These are phyloP conservation scores for Eutolmus rufibarbis DNA, from an alignment of 2,888 invertebrate genomes.

Conservation along the genomic window DNA sequence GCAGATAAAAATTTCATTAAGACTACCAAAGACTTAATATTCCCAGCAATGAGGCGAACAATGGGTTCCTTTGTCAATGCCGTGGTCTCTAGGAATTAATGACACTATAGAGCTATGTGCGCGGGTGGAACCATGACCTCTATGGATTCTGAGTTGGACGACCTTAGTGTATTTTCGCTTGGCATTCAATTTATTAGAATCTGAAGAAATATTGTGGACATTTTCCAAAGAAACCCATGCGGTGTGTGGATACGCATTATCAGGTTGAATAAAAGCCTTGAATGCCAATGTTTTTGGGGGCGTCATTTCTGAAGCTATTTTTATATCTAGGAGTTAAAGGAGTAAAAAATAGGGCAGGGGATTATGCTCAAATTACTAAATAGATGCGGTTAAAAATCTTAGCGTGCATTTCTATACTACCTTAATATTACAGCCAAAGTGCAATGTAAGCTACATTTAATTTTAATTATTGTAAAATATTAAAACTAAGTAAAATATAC, in stretches of 20 bases:
- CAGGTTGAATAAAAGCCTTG: background rate
- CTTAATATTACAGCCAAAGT: too few species aligned
- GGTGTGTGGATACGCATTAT: background rate
- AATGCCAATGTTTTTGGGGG: too few species aligned
- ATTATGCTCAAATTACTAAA: too few species aligned
- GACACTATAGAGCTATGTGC: background rate
- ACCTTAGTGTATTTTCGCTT: background rate
- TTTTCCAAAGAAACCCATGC: background rate
- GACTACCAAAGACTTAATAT: slow-evolving; percentile 1
- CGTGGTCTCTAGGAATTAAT: background rate
- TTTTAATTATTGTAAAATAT: too few species aligned
- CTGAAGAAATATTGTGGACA: background rate
- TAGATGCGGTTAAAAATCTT: too few species aligned
- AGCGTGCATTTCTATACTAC: too few species aligned
- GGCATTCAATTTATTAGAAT: background rate
- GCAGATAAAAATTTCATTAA: slow-evolving; percentile 35
- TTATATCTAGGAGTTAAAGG: too few species aligned
- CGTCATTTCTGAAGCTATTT: too few species aligned
- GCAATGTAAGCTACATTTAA: too few species aligned
- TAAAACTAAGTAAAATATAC: too few species aligned
- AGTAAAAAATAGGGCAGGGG: too few species aligned
- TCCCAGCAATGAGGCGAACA: background rate
- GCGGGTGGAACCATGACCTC: background rate
- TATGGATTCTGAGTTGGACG: background rate
- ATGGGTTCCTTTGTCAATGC: background rate